phyloP scores from a whole-genome alignment of 2,113 vertebrate species.

The Datnioides undecimradiatus region DNA sequence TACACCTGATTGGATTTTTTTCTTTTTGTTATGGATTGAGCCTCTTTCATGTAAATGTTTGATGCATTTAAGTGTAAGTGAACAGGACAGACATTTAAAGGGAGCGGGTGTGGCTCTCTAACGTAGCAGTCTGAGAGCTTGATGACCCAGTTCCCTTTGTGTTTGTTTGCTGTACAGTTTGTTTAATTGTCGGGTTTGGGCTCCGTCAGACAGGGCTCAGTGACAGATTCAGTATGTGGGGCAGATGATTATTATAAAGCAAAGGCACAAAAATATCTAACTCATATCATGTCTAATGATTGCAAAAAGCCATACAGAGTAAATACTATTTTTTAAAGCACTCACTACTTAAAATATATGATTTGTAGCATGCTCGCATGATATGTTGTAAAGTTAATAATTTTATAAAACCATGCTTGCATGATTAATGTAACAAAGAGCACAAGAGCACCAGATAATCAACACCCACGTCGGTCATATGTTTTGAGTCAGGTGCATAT shows the following conservation, averaged over 20 bases:
- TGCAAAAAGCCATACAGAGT: slow-evolving; percentile 31
- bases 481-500: slow-evolving; percentile 24
- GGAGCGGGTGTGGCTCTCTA: slow-evolving; percentile 4
- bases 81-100: slow-evolving; percentile 1
- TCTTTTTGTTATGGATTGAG: slow-evolving; percentile 28
- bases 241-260: slow-evolving; percentile 53
- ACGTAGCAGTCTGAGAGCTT: slow-evolving; percentile 29
- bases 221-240: slow-evolving; percentile 29
- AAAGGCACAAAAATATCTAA: slow-evolving; percentile 77
- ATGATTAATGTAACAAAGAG: slow-evolving; percentile 33
- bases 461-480: slow-evolving; percentile 15
- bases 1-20: slow-evolving; percentile 66
- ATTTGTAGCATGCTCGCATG: slow-evolving; percentile 35
- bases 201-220: slow-evolving; percentile 20
- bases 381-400: slow-evolving; percentile 33
- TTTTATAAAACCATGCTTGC: slow-evolving; percentile 26
- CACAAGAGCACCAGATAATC: slow-evolving; percentile 38
- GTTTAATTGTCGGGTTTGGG: slow-evolving; percentile 35
- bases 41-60: slow-evolving; percentile 46
- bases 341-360: slow-evolving; percentile 32
- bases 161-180: slow-evolving; percentile 41
- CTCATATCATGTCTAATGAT: slow-evolving; percentile 38
- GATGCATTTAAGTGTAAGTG: slow-evolving; percentile 23
- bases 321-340: slow-evolving; percentile 28
- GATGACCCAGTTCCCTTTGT: slow-evolving; percentile 22